phyloP scores from a whole-genome alignment of 2,797 vertebrate genomes.

The Sarcoramphus papa region DNA sequence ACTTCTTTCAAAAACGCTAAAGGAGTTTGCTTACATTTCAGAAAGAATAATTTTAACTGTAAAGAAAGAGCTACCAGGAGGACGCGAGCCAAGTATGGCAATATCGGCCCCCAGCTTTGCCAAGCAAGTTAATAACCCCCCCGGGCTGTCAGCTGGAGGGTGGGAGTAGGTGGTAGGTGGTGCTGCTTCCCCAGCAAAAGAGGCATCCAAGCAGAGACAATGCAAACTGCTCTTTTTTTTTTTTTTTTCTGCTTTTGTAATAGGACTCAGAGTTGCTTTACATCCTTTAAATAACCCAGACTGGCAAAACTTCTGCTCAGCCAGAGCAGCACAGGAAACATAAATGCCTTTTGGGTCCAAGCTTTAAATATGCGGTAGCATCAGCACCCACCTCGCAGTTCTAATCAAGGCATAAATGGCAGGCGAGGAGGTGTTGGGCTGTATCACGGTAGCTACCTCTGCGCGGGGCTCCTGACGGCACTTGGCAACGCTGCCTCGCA shows the following conservation, averaged over 20 bases:
- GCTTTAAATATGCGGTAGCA: rapidly evolving
- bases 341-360: background rate
- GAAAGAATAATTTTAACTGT: background rate
- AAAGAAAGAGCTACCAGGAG: background rate
- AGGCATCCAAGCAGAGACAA: background rate
- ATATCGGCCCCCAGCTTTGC: background rate
- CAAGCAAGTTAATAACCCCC: background rate
- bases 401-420: background rate
- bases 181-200: conserved; percentile 14
- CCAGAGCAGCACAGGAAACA: background rate
- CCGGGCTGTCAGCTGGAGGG: background rate
- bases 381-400: rapidly evolving
- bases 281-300: background rate
- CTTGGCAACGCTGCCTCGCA: background rate
- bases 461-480: rapidly evolving
- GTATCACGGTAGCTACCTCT: rapidly evolving
- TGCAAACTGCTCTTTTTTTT: background rate
- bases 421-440: background rate
- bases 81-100: conserved; percentile 16
- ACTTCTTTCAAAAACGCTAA: rapidly evolving
- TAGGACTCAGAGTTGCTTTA: background rate
- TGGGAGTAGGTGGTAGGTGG: conserved; percentile 39
- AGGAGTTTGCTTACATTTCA: background rate
- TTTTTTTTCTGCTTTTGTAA: background rate
- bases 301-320: background rate